phyloP scores from a whole-genome alignment of 1,140 invertebrate genomes.

The Psix sp. region DNA sequence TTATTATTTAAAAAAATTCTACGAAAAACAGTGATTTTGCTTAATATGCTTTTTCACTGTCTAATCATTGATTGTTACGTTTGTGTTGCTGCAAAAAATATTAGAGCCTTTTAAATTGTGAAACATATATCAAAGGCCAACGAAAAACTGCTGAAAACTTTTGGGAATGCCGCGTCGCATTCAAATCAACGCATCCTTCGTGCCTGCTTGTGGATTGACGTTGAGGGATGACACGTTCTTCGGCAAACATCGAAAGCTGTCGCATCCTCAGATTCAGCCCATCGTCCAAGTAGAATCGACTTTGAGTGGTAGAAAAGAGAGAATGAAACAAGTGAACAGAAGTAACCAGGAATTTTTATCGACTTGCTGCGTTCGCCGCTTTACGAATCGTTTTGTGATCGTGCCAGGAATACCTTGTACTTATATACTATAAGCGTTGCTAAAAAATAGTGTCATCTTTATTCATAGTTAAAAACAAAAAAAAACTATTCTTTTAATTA shows the following conservation, averaged over 20 bases:
- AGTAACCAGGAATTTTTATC: conserved; percentile 60
- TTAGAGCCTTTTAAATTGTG: conserved; percentile 20
- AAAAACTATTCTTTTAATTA: too few relatives aligned
- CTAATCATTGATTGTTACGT: conserved; percentile 63
- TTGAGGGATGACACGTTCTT: conserved; percentile 71
- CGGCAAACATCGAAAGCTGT: conserved; percentile 61
- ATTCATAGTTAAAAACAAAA: conserved; percentile 11
- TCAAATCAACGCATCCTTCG: conserved; percentile 64
- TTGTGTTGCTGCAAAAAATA: conserved; percentile 35
- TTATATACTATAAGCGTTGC: conserved; percentile 34
- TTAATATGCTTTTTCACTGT: conserved; percentile 30
- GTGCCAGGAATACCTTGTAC: conserved; percentile 50
- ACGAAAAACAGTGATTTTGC: conserved; percentile 33
- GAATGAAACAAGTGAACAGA: conserved; percentile 55
- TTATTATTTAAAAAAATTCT: too few relatives aligned
- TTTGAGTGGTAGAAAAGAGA: conserved; percentile 54
- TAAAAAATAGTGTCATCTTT: conserved; percentile 29
- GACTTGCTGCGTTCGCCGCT: conserved; percentile 55
- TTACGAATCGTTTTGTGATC: conserved; percentile 56
- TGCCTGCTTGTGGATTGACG: conserved; percentile 65
- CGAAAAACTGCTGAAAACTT: conserved; percentile 62
- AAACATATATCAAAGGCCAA: conserved; percentile 46
- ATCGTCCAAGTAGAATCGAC: conserved; percentile 55
- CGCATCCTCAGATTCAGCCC: conserved; percentile 63
- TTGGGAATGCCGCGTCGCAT: conserved; percentile 68